Conservation (phyloP, 2,113 vertebrate species). For the Delphinapterus leucas region DNA sequence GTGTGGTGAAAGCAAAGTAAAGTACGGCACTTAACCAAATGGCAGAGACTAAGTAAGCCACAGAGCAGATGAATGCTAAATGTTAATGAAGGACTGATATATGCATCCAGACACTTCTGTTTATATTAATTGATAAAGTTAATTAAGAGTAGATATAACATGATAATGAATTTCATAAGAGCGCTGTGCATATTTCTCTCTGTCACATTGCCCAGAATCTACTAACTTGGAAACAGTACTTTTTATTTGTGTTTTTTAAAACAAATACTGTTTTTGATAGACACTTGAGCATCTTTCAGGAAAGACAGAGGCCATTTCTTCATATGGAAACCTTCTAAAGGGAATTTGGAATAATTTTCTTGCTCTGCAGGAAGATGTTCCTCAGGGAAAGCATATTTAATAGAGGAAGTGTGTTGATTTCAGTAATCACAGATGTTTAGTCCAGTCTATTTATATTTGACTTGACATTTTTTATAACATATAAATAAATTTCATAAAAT, state of each 20-base stretch:
- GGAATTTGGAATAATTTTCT: conserved; percentile 49
- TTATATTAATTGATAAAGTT: conserved; percentile 47
- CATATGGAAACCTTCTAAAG: conserved; percentile 14
- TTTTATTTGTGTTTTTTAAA: conserved; percentile 42
- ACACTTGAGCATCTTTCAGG: conserved; percentile 26
- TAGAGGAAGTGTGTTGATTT: conserved; percentile 69
- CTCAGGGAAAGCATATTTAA: conserved; percentile 53
- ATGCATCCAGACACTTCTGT: conserved; percentile 26
- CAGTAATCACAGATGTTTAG: conserved; percentile 69
- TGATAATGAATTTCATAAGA: conserved; percentile 50
- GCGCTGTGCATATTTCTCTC: conserved; percentile 2
- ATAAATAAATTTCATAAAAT: conserved; percentile 54
- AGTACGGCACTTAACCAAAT: not conserved
- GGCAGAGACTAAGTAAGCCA: not conserved
- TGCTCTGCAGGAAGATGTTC: conserved; percentile 43
- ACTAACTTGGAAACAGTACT: not conserved
- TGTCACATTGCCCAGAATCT: not conserved
- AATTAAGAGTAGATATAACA: conserved; percentile 40
- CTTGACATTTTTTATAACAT: conserved; percentile 43
- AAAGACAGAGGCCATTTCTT: conserved; percentile 36
- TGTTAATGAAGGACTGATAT: conserved; percentile 41
- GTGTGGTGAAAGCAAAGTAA: not conserved
- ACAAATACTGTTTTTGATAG: conserved; percentile 27
- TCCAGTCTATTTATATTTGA: conserved; percentile 59
- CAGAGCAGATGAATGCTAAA: not conserved